Percentiles rank a stretch among this genome's conserved stretches.
phyloP scores from a whole-genome alignment of 2,113 vertebrate genomes.

The Halcyon malimbica region DNA sequence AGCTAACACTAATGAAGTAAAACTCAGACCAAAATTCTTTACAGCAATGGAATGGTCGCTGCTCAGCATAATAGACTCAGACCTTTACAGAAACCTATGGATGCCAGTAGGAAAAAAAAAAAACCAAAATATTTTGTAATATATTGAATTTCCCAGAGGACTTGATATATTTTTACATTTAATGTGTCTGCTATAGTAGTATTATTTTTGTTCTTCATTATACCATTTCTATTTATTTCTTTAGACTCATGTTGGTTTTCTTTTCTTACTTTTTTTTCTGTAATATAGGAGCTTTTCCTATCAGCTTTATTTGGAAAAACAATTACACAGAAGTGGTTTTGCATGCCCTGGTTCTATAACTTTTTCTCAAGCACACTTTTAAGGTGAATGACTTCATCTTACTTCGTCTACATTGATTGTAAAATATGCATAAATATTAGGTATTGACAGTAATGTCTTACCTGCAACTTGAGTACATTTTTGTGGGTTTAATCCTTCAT shows the following conservation, averaged over 20 bases:
- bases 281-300: not conserved
- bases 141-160: not conserved
- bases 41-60: not conserved
- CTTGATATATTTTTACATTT: not conserved
- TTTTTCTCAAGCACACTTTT: not conserved
- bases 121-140: not conserved
- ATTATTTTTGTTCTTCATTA: not conserved
- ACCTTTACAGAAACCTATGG: not conserved
- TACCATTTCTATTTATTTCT: not conserved
- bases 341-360: not conserved
- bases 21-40: not conserved
- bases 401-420: not conserved
- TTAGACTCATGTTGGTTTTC: not conserved
- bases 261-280: not conserved
- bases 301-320: not conserved
- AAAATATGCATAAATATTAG: not conserved
- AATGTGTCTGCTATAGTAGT: not conserved
- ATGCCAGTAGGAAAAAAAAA: not conserved
- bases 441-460: not conserved
- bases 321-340: not conserved
- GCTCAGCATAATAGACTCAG: not conserved
- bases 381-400: not conserved
- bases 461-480: not conserved
- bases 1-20: not conserved
- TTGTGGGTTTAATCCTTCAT: not conserved